Evolutionary conservation across 2,888 invertebrate genomes (phyloP).

Genomic region (Hecatera dysodea): DNA sequence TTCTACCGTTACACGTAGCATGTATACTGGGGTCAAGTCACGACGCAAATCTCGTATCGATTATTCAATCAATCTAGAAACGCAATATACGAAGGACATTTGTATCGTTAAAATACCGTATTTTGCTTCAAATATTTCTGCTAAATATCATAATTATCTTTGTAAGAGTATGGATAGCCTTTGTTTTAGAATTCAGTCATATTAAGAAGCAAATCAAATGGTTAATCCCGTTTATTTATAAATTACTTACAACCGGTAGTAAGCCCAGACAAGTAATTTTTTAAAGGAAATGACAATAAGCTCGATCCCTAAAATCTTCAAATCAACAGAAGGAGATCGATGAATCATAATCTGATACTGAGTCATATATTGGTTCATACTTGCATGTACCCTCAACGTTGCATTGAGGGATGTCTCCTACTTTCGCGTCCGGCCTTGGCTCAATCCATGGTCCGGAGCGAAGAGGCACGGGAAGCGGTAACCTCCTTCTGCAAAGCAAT

Average conservation of each 20-base stretch:
- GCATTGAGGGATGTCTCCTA: too few species aligned
- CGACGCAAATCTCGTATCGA: constrained; percentile 14
- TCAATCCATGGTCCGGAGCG: too few species aligned
- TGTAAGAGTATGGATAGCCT: neutral
- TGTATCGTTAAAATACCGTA: constrained; percentile 16
- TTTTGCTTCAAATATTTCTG: neutral
- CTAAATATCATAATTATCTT: neutral
- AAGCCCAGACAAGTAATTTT: neutral
- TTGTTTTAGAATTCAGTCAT: neutral
- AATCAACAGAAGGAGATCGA: neutral
- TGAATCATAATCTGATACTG: neutral
- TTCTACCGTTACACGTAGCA: neutral
- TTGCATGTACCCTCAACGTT: neutral
- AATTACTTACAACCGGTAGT: neutral
- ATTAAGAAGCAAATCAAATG: neutral
- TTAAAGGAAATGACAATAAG: too few species aligned
- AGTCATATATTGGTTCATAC: neutral
- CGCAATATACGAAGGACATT: constrained; percentile 18
- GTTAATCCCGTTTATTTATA: neutral
- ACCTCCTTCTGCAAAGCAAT: too few species aligned
- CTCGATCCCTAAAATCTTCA: neutral
- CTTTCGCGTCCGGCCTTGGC: too few species aligned
- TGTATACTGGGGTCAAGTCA: constrained; percentile 32
- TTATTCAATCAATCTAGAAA: constrained; percentile 35
- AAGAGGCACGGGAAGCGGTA: too few species aligned